Conservation (phyloP, 2,113 vertebrate species). For the Nothobranchius kuhntae region DNA sequence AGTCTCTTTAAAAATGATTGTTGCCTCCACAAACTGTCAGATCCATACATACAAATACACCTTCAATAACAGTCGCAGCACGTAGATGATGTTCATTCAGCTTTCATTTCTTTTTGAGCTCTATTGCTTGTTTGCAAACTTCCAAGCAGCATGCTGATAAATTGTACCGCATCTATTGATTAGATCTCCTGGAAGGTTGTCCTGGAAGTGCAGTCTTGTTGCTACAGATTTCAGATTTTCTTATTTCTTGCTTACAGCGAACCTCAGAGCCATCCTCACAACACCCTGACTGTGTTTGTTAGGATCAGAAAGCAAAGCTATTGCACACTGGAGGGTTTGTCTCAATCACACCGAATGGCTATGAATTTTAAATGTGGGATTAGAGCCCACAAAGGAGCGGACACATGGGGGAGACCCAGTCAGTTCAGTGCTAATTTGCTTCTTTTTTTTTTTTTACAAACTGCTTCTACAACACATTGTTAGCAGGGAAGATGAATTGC, state of each 20-base stretch:
- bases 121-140: constrained; percentile 19
- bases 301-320: constrained; percentile 73
- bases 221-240: constrained; percentile 60
- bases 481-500: constrained; percentile 41
- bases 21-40: background rate
- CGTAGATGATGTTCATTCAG: constrained; percentile 31
- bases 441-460: constrained; percentile 53
- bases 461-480: constrained; percentile 46
- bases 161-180: constrained; percentile 45
- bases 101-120: background rate
- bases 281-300: constrained; percentile 67
- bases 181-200: constrained; percentile 42
- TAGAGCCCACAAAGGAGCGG: constrained; percentile 69
- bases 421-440: constrained; percentile 73
- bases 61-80: constrained; percentile 22
- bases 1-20: background rate
- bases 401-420: constrained; percentile 59
- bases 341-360: constrained; percentile 75
- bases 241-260: constrained; percentile 41
- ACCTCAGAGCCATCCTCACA: constrained; percentile 44
- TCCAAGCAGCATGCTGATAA: constrained; percentile 16
- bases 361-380: constrained; percentile 78
- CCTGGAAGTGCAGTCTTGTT: constrained; percentile 8
- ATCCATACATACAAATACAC: constrained; percentile 8
- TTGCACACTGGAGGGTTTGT: constrained; percentile 77